Percentiles rank a stretch among this genome's conserved stretches.
phyloP scores from a whole-genome alignment of 2,888 invertebrate genomes.

The Conistra vaccinii region DNA sequence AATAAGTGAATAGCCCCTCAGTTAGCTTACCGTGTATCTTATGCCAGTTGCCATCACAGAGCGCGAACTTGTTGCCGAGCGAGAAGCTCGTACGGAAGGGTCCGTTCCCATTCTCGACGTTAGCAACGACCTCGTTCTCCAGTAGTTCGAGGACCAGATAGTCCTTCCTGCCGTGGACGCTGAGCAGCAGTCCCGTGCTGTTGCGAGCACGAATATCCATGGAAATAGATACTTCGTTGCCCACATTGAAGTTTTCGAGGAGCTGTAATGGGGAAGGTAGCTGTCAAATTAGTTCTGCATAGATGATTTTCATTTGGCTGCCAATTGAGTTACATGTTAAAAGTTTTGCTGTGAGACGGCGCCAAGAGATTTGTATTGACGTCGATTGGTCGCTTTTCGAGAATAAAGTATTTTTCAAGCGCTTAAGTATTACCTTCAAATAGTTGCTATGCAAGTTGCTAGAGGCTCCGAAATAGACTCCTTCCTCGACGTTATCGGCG shows the following conservation, averaged over 20 bases:
- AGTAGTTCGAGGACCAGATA: constrained; percentile 96
- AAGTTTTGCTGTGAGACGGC: not conserved
- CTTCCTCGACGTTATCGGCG: constrained; percentile 94
- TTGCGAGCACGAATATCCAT: constrained; percentile 97
- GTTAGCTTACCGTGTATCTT: constrained; percentile 92
- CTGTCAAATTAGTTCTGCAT: not conserved
- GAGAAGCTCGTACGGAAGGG: constrained; percentile 94
- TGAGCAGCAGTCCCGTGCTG: constrained; percentile 95
- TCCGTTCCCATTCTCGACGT: constrained; percentile 96
- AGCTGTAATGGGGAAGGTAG: constrained; percentile 76
- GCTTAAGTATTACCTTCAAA: constrained; percentile 89
- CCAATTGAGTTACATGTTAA: not conserved
- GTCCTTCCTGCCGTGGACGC: constrained; percentile 96
- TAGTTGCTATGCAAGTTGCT: constrained; percentile 91
- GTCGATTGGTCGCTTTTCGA: not conserved
- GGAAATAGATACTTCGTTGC: constrained; percentile 94
- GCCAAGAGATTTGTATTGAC: not conserved
- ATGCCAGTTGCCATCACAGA: constrained; percentile 99
- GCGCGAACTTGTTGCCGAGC: constrained; percentile 92
- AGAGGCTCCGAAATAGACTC: constrained; percentile 95
- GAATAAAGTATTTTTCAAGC: not conserved
- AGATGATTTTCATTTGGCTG: not conserved
- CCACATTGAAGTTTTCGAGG: constrained; percentile 94
- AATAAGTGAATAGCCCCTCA: not conserved
- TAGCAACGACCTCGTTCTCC: constrained; percentile 95